Base-by-base conservation (phyloP, 92 coral and sea anemone genomes). In the Phenganax marumi region DNA sequence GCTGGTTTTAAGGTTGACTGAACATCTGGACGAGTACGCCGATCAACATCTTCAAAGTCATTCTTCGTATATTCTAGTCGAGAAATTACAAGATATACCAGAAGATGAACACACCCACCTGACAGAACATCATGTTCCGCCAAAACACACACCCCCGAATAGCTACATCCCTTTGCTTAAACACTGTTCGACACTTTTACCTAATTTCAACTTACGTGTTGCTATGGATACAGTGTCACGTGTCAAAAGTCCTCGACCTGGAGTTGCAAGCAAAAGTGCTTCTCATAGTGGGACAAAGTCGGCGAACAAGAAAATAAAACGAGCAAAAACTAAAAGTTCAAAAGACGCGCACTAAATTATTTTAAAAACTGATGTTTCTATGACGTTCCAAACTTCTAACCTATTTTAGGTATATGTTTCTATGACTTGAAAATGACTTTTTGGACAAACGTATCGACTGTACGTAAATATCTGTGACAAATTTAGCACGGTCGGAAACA, bases 41-140 rank as follows among this genome's bases (percentile, higher is more conserved):
- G 79, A 89, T 80, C 88, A 89, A 52, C 91, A 90, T 83, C 96
- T 96, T 50, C 66, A 91, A 50, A 53, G 82, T 22, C 86, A 86
- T 82, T 90, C 92, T 7, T 87, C 88, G 58, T 96, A 96, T 76
- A 90, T 96, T 58, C 85, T 96, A 66, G 97, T 96, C 21, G 99
- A 96, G 84, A 96, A 96, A 79, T 33, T 33, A 33, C 88, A 72
- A 50, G 85, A 84, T 19, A 60, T 73, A 39, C n/a, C 12, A 33
- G 52, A 75, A 17, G 75, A 84, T 22, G 91, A 90, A 49, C 83
- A 87, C 61, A 82, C 71, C 24, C 17, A 14, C 54, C 26, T 50
- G 16, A 24, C 70, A 16, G 48, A 25, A 7, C 48, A 66, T 9
- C 89, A 74, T 11, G 69, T 74, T 50, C 66, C 84, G 51, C 90